phyloP scores from a whole-genome alignment of 2,888 invertebrate genomes.

The Rambutsinella grinnellia region DNA sequence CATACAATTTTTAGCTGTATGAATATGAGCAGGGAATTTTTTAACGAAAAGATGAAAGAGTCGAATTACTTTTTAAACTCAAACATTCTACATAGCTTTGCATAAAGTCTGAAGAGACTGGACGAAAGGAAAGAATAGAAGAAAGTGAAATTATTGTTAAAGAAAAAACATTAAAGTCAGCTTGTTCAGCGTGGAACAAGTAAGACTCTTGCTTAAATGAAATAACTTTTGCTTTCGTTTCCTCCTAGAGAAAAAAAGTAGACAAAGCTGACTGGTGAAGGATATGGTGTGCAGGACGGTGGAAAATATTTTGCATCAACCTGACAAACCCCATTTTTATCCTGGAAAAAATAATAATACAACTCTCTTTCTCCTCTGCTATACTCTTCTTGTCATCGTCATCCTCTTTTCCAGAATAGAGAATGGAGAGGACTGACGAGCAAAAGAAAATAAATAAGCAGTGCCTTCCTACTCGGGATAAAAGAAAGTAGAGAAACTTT shows the following conservation, averaged over 20 bases:
- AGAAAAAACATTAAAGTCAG: no score
- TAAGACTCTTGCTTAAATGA: no score
- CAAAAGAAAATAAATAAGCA: slow-evolving; percentile 23
- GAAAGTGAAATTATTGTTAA: neutral
- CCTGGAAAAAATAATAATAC: slow-evolving; percentile 2
- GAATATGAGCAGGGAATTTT: no score
- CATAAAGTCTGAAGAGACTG: neutral
- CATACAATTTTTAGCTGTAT: no score
- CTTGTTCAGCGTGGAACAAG: no score
- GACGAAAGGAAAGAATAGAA: neutral
- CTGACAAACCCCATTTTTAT: slow-evolving; percentile 27
- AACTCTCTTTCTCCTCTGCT: slow-evolving; percentile 3
- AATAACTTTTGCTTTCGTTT: slow-evolving; percentile 20
- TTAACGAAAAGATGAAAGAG: no score
- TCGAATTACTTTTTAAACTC: no score
- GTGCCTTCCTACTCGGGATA: slow-evolving; percentile 11
- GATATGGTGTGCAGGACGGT: slow-evolving; percentile 32
- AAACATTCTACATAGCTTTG: no score
- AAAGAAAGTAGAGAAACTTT: slow-evolving; percentile 33
- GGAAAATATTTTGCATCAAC: slow-evolving; percentile 47
- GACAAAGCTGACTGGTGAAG: slow-evolving; percentile 6
- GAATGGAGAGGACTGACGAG: no score
- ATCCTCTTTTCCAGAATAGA: slow-evolving; percentile 1
- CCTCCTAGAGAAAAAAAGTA: slow-evolving; percentile 49
- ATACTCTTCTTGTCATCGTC: slow-evolving; percentile 24